Percentiles rank a stretch among this genome's conserved stretches.
Evolutionary conservation across 53 echinoderm and acorn worm species (phyloP).

Genomic region (Actinopyga echinites): DNA sequence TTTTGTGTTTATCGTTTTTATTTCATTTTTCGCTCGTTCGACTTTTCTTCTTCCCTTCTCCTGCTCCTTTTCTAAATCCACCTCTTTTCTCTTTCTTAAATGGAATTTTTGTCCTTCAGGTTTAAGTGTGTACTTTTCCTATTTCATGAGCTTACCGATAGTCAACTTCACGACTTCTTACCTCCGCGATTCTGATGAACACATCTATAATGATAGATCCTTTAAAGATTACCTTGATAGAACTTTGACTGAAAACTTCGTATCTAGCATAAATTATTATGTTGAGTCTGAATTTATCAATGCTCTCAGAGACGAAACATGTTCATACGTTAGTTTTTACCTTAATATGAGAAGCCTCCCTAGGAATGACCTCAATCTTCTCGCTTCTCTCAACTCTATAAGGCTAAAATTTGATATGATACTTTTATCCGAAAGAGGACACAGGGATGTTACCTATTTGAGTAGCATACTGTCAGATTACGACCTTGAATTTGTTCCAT

Average conservation of each 20-base stretch:
- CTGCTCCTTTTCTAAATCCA: not conserved
- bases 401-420: not conserved
- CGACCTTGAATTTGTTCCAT: not conserved
- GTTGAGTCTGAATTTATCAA: not conserved
- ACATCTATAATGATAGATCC: not conserved
- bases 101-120: not conserved
- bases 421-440: slow-evolving; percentile 1
- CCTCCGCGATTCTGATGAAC: not conserved
- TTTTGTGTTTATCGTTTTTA: too few species aligned
- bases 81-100: not conserved
- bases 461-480: not conserved
- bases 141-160: too few species aligned
- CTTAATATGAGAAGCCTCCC: slow-evolving; percentile 10
- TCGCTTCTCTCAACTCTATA: not conserved
- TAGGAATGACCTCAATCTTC: not conserved
- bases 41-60: too few species aligned
- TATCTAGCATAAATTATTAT: too few species aligned
- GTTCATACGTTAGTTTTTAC: not conserved
- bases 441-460: not conserved
- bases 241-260: not conserved
- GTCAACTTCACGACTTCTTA: not conserved
- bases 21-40: too few species aligned
- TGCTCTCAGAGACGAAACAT: not conserved
- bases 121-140: not conserved
- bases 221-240: too few species aligned